phyloP scores from a whole-genome alignment of 2,888 invertebrate genomes.

The Cheilosia pagana region DNA sequence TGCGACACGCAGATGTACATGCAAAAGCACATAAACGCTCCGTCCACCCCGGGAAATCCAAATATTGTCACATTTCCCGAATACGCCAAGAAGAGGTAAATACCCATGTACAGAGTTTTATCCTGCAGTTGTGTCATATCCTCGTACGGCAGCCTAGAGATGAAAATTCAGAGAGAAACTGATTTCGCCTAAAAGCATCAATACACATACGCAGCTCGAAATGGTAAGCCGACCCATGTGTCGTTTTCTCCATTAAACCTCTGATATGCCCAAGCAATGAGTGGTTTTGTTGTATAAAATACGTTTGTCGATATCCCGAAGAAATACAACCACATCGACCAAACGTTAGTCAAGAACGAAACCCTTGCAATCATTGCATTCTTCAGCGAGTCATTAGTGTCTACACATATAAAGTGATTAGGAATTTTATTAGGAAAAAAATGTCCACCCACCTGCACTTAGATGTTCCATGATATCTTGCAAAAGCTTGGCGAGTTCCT shows the following conservation, averaged over 20 bases:
- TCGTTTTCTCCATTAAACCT: conserved; percentile 11
- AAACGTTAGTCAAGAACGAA: conserved; percentile 16
- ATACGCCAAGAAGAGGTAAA: conserved; percentile 43
- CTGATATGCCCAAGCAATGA: conserved; percentile 27
- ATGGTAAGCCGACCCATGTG: conserved; percentile 50
- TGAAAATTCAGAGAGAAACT: no score
- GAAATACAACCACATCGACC: conserved; percentile 11
- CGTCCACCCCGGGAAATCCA: conserved; percentile 50
- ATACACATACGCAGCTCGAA: conserved; percentile 54
- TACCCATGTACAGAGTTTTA: conserved; percentile 18
- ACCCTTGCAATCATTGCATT: conserved; percentile 14
- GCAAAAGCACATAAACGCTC: conserved; percentile 53
- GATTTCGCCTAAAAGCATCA: background rate
- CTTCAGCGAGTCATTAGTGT: conserved; percentile 1
- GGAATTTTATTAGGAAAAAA: background rate
- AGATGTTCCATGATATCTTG: conserved; percentile 30
- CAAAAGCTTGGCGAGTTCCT: conserved; percentile 33
- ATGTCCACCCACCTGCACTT: conserved; percentile 13
- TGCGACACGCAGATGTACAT: conserved; percentile 54
- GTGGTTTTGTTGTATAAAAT: conserved; percentile 24
- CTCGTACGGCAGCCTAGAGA: conserved; percentile 46
- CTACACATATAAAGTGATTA: background rate
- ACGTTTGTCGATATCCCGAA: conserved; percentile 19
- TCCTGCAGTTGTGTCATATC: conserved; percentile 49
- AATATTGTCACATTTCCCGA: conserved; percentile 56